phyloP scores from a whole-genome alignment of 1,140 invertebrate species.

The Bacillus rossius region DNA sequence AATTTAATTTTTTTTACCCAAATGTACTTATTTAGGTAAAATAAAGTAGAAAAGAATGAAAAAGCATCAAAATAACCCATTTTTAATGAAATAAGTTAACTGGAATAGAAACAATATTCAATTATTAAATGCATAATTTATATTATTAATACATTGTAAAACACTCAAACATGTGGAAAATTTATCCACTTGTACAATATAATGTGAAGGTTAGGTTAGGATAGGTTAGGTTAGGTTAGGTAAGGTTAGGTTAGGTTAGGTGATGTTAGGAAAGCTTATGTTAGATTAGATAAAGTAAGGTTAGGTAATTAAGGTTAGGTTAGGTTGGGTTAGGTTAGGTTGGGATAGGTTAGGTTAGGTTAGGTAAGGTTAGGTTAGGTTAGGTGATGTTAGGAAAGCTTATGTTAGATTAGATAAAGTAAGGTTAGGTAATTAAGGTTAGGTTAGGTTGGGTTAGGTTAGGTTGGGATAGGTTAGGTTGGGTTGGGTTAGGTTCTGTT shows the following conservation, averaged over 20 bases:
- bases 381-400: too few species aligned
- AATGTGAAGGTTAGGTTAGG: constrained; percentile 24
- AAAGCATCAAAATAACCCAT: too few species aligned
- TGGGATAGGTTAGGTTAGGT: constrained; percentile 24
- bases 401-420: neutral
- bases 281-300: constrained; percentile 7
- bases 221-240: constrained; percentile 29
- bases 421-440: constrained; percentile 25
- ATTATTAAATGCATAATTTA: too few species aligned
- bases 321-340: constrained; percentile 27
- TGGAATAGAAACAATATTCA: too few species aligned
- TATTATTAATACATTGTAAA: too few species aligned
- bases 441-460: constrained; percentile 24
- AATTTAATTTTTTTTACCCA: too few species aligned
- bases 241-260: constrained; percentile 26
- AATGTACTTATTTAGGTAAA: too few species aligned
- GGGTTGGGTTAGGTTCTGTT: constrained; percentile 23
- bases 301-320: constrained; percentile 25
- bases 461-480: constrained; percentile 15
- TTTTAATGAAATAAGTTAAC: too few species aligned
- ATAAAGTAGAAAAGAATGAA: too few species aligned
- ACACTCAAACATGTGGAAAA: constrained; percentile 1
- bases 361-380: too few species aligned
- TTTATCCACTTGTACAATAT: constrained; percentile 6
- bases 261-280: constrained; percentile 16